Base-by-base conservation (phyloP, 2,113 vertebrate genomes). In the Gila orcuttii region DNA sequence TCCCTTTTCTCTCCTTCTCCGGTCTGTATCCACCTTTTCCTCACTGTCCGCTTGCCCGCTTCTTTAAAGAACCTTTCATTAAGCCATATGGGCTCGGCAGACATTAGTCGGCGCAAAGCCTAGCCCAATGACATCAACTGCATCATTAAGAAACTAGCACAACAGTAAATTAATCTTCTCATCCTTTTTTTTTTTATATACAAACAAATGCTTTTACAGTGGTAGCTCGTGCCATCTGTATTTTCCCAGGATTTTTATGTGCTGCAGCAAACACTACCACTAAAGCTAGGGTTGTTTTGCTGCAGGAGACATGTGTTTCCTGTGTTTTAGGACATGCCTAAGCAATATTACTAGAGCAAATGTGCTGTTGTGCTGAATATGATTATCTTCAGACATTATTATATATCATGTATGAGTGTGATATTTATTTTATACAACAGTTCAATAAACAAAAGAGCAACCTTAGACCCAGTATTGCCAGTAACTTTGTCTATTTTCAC, bases 91-190 rank as follows among this genome's bases (percentile, higher is more conserved):
- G 50, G 57, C 74, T 75, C 59, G 69, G 71, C 86, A 13, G 55
- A 89, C 91, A 93, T 93, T 92, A 93, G 89, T 89, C 81, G 87
- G 87, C 86, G 90, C 89, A 90, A 86, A 75, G 89, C 89, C 87
- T 84, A 87, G 59, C 88, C 88, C 79, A 86, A 64, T 82, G 36
- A 89, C 90, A 85, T 93, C 89, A 93, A 89, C 91, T 89, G 91
- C 90, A 89, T 94, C 92, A 93, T 93, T 92, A 93, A 94, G 91
- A 93, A 92, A 89, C 87, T 90, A 90, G 92, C 68, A 86, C 92
- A 91, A 86, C 85, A 89, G 74, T 90, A 93, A 94, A 93, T 93
- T 93, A 93, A 93, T 94, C 91, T 93, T 91, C 81, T 92, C 89
- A 79, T 92, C 84, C 69, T 88, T 91, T 92, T 90, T 90, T 85